phyloP scores from a whole-genome alignment of 2,113 vertebrate genomes.

The Hylia prasina region DNA sequence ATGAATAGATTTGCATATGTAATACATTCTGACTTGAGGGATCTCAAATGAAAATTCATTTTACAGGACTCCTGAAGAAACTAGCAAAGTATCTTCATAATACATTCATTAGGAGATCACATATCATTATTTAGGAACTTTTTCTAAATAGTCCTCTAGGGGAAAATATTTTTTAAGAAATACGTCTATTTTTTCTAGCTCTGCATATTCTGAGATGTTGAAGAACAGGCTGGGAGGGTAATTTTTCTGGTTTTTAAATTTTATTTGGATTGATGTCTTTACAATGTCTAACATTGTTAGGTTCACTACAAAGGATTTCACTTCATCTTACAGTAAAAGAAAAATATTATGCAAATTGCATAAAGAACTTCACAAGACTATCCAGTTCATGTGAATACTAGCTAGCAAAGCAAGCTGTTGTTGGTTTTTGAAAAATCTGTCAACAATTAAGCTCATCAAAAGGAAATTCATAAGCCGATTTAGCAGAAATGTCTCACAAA shows the following conservation, averaged over 20 bases:
- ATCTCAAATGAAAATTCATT: not conserved
- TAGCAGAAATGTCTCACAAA: slow-evolving; percentile 35
- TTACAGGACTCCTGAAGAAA: not conserved
- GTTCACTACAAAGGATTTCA: slow-evolving; percentile 10
- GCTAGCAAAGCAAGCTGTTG: slow-evolving; percentile 38
- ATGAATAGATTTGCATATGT: not conserved
- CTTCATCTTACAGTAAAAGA: slow-evolving; percentile 9
- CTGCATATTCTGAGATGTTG: not conserved
- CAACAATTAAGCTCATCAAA: slow-evolving; percentile 65
- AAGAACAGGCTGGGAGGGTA: not conserved
- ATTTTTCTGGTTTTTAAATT: not conserved
- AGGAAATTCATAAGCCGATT: slow-evolving; percentile 51
- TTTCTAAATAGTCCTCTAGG: not conserved
- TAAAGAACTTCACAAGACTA: slow-evolving; percentile 46
- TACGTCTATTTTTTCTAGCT: not conserved
- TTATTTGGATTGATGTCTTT: not conserved
- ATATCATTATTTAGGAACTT: not conserved
- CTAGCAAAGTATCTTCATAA: not conserved
- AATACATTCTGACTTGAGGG: not conserved
- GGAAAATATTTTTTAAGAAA: not conserved
- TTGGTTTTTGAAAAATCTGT: slow-evolving; percentile 58
- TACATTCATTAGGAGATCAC: not conserved
- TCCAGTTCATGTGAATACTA: slow-evolving; percentile 37
- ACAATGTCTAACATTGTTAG: slow-evolving; percentile 15
- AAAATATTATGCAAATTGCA: slow-evolving; percentile 51